Conservation (phyloP, 2,797 vertebrate species). For the Gymnodraco acuticeps region DNA sequence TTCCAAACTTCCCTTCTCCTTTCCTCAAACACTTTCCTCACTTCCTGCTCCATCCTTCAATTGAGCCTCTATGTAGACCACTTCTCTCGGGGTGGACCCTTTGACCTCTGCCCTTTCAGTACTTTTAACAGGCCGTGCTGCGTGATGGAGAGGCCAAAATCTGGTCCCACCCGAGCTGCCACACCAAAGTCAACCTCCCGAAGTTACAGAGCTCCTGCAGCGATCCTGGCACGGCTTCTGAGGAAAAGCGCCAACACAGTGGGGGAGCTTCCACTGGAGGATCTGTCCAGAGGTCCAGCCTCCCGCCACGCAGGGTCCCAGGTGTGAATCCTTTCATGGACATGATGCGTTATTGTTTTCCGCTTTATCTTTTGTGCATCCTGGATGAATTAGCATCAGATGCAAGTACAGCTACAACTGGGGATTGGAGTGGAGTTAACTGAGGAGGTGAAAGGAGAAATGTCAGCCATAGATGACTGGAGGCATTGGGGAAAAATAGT, state of each 20-base stretch:
- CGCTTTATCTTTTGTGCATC: conserved; percentile 38
- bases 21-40: conserved; percentile 43
- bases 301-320: conserved; percentile 65
- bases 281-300: conserved; percentile 60
- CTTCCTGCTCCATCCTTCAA: conserved; percentile 51
- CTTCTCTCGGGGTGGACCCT: conserved; percentile 52
- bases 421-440: conserved; percentile 14
- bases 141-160: conserved; percentile 35
- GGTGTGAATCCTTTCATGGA: conserved; percentile 69
- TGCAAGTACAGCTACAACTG: conserved; percentile 37
- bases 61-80: conserved; percentile 47
- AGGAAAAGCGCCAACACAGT: conserved; percentile 26
- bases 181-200: conserved; percentile 35
- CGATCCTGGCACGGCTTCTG: conserved; percentile 62
- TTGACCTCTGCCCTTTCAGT: conserved; percentile 58
- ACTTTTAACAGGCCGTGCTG: conserved; percentile 48
- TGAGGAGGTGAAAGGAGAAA: conserved; percentile 34
- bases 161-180: conserved; percentile 8
- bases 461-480: conserved; percentile 15
- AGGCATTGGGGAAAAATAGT: background rate
- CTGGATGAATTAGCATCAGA: conserved; percentile 53
- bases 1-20: conserved; percentile 22
- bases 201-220: conserved; percentile 56
- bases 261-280: conserved; percentile 45
- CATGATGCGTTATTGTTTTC: conserved; percentile 48